These are phyloP conservation scores for Alauda arvensis DNA, from an alignment of 2,797 vertebrate species.

Conservation along the genomic window DNA sequence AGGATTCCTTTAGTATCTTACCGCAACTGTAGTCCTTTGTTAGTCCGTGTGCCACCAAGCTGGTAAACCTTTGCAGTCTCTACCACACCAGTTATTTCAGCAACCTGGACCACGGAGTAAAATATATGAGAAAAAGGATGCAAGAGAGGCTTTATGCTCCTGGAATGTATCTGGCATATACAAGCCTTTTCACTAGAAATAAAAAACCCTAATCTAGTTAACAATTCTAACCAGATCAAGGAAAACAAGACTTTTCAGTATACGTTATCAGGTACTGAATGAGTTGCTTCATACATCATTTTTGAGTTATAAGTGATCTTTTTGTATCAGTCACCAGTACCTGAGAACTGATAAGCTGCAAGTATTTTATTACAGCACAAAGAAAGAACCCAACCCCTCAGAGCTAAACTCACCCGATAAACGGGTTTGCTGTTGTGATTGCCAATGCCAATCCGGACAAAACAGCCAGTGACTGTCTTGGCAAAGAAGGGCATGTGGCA, in stretches of 20 bases:
- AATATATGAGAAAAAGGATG: neutral
- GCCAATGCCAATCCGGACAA: slow-evolving; percentile 95
- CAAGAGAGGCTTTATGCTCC: neutral
- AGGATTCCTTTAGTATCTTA: slow-evolving; percentile 43
- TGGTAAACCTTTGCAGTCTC: slow-evolving; percentile 98
- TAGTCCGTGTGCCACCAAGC: slow-evolving; percentile 91
- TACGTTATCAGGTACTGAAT: neutral
- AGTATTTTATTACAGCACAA: neutral
- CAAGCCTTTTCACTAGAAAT: neutral
- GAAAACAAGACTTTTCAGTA: neutral
- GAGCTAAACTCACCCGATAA: slow-evolving; percentile 83
- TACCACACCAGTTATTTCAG: slow-evolving; percentile 96
- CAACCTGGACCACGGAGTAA: slow-evolving; percentile 77
- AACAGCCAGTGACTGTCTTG: slow-evolving; percentile 96
- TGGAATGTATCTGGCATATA: neutral
- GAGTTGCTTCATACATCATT: neutral
- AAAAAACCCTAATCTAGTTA: neutral
- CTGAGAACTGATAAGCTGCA: neutral
- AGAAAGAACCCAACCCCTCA: neutral
- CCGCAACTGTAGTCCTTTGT: slow-evolving; percentile 95
- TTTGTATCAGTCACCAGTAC: neutral
- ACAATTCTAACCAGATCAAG: neutral
- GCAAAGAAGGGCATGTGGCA: slow-evolving; percentile 99
- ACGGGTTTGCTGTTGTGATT: slow-evolving; percentile 98
- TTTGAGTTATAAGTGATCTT: neutral